Evolutionary conservation across 64 coral and sea anemone species (phyloP), one percentile per base, ranked within the genome.

Genomic region (Montipora foliosa): DNA sequence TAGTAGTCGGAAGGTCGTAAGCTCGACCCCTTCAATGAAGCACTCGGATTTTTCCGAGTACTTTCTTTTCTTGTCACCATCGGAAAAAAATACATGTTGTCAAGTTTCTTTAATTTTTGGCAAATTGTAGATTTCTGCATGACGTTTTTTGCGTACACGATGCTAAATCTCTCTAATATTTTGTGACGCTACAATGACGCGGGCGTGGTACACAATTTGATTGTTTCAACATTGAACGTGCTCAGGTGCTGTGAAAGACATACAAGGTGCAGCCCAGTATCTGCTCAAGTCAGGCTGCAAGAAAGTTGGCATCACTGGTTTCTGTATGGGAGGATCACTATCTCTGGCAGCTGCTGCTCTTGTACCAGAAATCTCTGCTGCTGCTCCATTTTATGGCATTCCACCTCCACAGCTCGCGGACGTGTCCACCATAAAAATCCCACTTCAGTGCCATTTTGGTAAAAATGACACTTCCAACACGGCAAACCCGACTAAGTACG

Each of bases 361-460:
- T 6, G 84, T 92, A 14, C 44, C 83, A 2, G 90, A 96, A 58
- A 89, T 96, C 47, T 92, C 95, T 3, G 95, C 95, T 1, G 83
- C 95, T 7, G 95, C 90, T 5, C 95, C 95, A 13, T 96, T 96
- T 87, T 96, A 96, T 21, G 95, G 95, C 17, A 96, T 96, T 61
- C 95, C 95, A 5, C 15, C 25, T 11, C 16, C 67, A 0, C 20
- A 5, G 15, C 76, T 96, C 1, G 90, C 83, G 8, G 81, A 96
- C 60, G 90, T 96, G 11, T 82, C 90, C 19, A 81, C 88, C 13
- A 96, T 96, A 19, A 92, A 83, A 57, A 84, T 96, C 3, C 95
- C 95, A 4, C 49, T 96, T 4, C 95, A 96, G 68, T 96, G 95
- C 49, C 95, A 96, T 50, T 96, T 96, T 89, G 95, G 95, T 29